These are phyloP conservation scores for Platerodrilus igneus DNA, from an alignment of 2,888 invertebrate genomes.

Conservation along the genomic window DNA sequence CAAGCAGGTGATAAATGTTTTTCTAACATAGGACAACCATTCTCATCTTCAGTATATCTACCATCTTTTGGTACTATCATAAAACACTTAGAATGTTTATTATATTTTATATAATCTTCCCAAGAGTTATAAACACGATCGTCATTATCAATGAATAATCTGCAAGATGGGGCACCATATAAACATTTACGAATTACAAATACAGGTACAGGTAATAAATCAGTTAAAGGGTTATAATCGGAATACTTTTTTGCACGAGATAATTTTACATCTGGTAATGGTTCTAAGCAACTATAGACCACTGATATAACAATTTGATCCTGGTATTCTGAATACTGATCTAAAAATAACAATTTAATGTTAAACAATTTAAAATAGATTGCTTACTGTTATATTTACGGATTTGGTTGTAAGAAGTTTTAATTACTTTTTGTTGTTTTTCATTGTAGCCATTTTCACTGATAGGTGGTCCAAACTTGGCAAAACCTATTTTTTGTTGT, in stretches of 20 bases:
- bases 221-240: conserved; percentile 38
- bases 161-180: conserved; percentile 34
- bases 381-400: conserved; percentile 25
- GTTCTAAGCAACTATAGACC: conserved; percentile 32
- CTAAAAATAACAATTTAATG: conserved; percentile 9
- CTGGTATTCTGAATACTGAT: conserved; percentile 19
- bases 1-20: conserved; percentile 39
- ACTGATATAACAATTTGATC: conserved; percentile 21
- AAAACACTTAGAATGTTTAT: conserved; percentile 53
- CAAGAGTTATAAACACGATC: conserved; percentile 55
- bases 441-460: conserved; percentile 45
- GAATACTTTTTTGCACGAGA: conserved; percentile 32
- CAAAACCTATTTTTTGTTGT: conserved; percentile 55
- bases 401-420: conserved; percentile 33
- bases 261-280: conserved; percentile 35
- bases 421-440: conserved; percentile 33
- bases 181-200: conserved; percentile 41
- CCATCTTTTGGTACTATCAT: conserved; percentile 55
- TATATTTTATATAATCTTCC: conserved; percentile 52
- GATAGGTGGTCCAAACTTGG: conserved; percentile 53
- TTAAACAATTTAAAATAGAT: conserved; percentile 7
- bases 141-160: conserved; percentile 42
- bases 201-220: conserved; percentile 38
- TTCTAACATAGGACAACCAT: conserved; percentile 35
- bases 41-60: conserved; percentile 36